A percentile compares a stretch with the other conserved stretches of the same genome.
Conservation (phyloP, 2,888 invertebrate species). For the Eucriotettix oculatus region DNA sequence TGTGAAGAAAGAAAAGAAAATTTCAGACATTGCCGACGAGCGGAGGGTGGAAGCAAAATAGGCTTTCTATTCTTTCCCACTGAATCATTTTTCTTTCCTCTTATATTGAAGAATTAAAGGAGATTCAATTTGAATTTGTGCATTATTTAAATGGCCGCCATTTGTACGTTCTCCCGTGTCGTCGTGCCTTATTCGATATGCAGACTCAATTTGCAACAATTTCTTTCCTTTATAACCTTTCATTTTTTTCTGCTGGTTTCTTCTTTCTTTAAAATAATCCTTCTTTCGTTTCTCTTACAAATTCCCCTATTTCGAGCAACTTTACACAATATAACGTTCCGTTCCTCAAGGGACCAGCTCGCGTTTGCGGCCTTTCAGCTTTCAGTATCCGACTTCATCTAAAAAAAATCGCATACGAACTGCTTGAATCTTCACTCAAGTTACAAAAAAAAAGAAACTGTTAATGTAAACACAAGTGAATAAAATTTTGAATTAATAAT, state of each 20-base stretch:
- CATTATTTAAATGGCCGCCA: conserved; percentile 10
- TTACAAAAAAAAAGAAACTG: too few species aligned
- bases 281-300: neutral
- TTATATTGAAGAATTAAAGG: conserved; percentile 6
- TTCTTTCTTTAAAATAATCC: neutral
- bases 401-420: too few species aligned
- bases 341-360: too few species aligned
- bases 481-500: too few species aligned
- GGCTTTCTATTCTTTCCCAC: neutral
- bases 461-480: too few species aligned
- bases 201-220: conserved; percentile 9
- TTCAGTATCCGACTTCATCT: too few species aligned
- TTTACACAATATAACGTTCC: too few species aligned
- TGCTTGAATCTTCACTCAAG: too few species aligned
- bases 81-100: conserved; percentile 1
- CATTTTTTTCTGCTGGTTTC: conserved; percentile 2
- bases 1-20: neutral
- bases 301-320: too few species aligned
- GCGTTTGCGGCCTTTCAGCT: too few species aligned
- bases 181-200: conserved; percentile 4
- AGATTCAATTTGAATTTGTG: conserved; percentile 11
- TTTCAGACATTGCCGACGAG: neutral
- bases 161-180: neutral
- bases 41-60: neutral
- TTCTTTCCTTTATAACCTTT: conserved; percentile 2